Evolutionary conservation across 1,140 invertebrate species (phyloP), one percentile per base, ranked within the genome.

Genomic region (Drosophila triauraria): DNA sequence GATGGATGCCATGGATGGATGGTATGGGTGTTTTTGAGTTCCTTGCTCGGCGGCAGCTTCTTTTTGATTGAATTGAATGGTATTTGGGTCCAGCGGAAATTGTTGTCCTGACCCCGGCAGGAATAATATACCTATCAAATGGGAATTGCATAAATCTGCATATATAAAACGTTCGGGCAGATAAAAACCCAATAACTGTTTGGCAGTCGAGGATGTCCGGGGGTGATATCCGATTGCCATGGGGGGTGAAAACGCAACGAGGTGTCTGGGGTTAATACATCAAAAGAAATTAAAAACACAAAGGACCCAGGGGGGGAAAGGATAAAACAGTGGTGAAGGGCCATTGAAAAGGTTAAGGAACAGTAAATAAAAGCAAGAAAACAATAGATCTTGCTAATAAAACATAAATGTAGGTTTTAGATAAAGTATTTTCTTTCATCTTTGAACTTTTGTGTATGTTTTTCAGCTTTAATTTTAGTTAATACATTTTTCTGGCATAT

Each of bases 201-300:
- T n/a, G 67, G 27, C 51, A 23, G 38, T 15, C 25, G 23, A 51
- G 46, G 42, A 43, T 27, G 35, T 42, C 13, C 13, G 12, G 32
- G 30, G 30, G 0, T 43, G 47, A 44, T 58, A 60, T 46, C 40
- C 32, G 47, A 25, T 54, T 20, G 43, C 32, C 32, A 53, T 38
- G 48, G 30, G 30, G 63, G 58, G 63, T 67, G 63, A 43, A 68
- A 56, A 54, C 38, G 2, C 32, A 15, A 35, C 25, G 43, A 20
- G 42, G 57, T 50, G 59, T 58, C 46, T 13, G 47, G 59, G 61
- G 82, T 71, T 75, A 62, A 88, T 80, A 87, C 84, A 87, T 87
- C 84, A 87, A 87, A 87, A 70, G 70, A 87, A 87, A 87, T 87
- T 88, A 87, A 88, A 88, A 72, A 84, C 84, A 65, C 82, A 78